Evolutionary conservation across 1,140 invertebrate species (phyloP), one percentile per base, ranked within the genome.

Genomic region (Eueides isabella): DNA sequence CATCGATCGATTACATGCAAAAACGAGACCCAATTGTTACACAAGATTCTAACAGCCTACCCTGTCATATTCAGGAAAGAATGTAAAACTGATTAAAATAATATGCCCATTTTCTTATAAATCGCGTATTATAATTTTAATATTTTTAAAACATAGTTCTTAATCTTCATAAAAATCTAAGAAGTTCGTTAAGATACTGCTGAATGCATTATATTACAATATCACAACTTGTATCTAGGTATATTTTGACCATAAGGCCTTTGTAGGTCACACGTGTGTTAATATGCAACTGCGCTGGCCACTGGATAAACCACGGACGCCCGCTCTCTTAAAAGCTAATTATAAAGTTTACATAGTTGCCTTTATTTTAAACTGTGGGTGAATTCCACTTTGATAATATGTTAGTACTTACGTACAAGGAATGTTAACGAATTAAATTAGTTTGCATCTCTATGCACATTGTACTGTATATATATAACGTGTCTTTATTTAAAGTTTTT

Each of bases 251-350:
- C 44, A 70, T 75, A 70, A 75, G 63, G 72, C 28, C 41, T 69
- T 78, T 82, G 72, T 79, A 74, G 79, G 79, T 79, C 81, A 81
- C 77, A 83, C 77, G 61, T 69, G 67, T 82, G 77, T 77, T 82
- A 74, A 76, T 77, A 76, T 80, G 76, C 78, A 76, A 75, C 70
- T 79, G 35, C 61, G 75, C 61, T 61, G 48, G 55, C 62, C 65
- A 72, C 41, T 66, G 70, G 48, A 61, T 73, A 75, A 67, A 73
- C 63, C 69, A 71, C 48, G 62, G 67, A 67, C 71, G 44, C 31
- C 67, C 62, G 65, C 67, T 75, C 72, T 72, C 68, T 72, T 69
- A 23, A 61, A 28, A 55, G 63, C 38, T 29, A 63, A 68, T 68
- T 62, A 41, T 28, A 23, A 55, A 48, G 44, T 72, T 72, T 44